Evolutionary conservation across 2,113 vertebrate species (phyloP), one percentile per base, ranked within the genome.

Genomic region (Pyxicephalus adspersus): DNA sequence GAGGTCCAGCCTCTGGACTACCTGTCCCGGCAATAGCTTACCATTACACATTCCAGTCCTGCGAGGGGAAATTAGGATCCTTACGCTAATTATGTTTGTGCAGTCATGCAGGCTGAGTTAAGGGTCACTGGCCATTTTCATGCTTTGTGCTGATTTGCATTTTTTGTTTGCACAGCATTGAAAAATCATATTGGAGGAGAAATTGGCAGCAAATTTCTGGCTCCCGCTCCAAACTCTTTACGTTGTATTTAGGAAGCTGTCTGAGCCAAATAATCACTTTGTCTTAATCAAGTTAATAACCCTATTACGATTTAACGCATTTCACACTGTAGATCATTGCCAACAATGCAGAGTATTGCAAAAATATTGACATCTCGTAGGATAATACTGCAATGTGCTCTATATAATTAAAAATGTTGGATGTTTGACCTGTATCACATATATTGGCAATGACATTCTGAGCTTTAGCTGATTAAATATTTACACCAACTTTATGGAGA

Each of bases 31-130:
- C 26, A 74, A 29, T 16, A 54, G 55, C 51, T 55, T 72, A 5
- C 9, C 29, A 34, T 55, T 57, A 55, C 70, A 55, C 38, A 54
- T 77, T 52, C 38, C 60, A 11, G 4, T 17, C 7, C 73, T 17
- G 9, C 26, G 68, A 64, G 55, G 51, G 68, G 68, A 64, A 72
- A 64, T 73, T 73, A 55, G 45, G 70, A 38, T 55, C 64, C 60
- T 81, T 73, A 26, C n/a, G n/a, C 20, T 54, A 73, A 81, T 81
- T 73, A 52, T 65, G 58, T 54, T 74, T 64, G 67, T 64, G 67
- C 22, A 74, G 60, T 64, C 60, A 73, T 81, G 79, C 68, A 74
- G 38, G 68, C 25, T 52, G 19, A 25, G 68, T 55, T 73, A 73
- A 38, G 68, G 79, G 79, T 73, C 68, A 65, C 28, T n/a, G 26